These are phyloP conservation scores for Macropodus opercularis DNA, from an alignment of 2,797 vertebrate species.

Conservation along the genomic window DNA sequence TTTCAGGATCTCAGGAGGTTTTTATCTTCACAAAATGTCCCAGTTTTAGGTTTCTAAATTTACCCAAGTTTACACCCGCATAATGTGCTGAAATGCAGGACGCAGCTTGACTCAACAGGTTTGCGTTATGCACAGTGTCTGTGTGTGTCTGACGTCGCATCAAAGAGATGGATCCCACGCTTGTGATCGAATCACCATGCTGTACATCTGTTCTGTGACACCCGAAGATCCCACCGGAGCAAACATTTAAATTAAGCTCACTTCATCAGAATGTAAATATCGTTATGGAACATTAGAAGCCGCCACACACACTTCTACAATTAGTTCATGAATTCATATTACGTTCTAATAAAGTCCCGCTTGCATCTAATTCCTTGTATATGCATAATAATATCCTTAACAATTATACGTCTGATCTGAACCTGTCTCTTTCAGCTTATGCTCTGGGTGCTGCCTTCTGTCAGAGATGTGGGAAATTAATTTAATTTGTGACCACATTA, in stretches of 20 bases:
- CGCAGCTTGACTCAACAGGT: constrained; percentile 17
- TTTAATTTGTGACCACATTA: constrained; percentile 17
- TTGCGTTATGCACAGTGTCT: constrained; percentile 6
- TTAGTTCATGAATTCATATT: constrained; percentile 17
- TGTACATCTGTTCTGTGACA: constrained; percentile 38
- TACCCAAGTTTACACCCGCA: constrained; percentile 8
- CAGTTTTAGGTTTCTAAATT: constrained; percentile 32
- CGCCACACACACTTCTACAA: constrained; percentile 20
- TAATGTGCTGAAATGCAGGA: constrained; percentile 25
- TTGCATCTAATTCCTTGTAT: constrained; percentile 26
- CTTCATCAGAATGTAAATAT: constrained; percentile 17
- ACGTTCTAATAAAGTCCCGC: constrained; percentile 14
- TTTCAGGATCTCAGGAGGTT: constrained; percentile 43
- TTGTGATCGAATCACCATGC: constrained; percentile 35
- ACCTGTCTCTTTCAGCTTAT: background rate
- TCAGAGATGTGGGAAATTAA: background rate
- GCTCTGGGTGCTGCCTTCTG: constrained; percentile 1
- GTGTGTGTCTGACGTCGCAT: constrained; percentile 4
- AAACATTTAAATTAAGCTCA: constrained; percentile 15
- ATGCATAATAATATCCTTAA: constrained; percentile 19
- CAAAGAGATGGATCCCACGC: constrained; percentile 7
- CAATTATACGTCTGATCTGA: constrained; percentile 1
- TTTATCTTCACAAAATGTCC: constrained; percentile 35
- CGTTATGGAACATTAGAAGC: constrained; percentile 23
- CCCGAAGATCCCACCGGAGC: constrained; percentile 20